Evolutionary conservation across 2,888 invertebrate species (phyloP).

Genomic region (Eurytoma californica): DNA sequence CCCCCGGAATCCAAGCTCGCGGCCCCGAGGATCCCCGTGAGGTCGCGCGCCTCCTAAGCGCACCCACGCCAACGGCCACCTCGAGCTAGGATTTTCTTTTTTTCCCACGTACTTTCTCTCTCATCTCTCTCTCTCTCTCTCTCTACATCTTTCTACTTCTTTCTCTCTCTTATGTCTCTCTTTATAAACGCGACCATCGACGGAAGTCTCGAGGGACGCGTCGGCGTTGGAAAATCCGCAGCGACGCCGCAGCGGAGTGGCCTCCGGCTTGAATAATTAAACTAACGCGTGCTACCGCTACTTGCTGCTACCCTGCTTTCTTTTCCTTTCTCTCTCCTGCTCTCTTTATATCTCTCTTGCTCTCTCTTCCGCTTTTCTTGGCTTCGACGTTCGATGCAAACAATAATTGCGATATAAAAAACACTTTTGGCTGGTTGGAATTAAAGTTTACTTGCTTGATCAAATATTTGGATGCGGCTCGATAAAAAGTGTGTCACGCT

Average conservation of each 20-base stretch:
- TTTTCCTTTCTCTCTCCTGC: background rate
- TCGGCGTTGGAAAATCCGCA: background rate
- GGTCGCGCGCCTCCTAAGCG: background rate
- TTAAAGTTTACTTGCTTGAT: too few relatives aligned
- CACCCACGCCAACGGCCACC: background rate
- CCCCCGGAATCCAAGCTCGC: background rate
- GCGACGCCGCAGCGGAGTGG: background rate
- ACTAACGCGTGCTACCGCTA: background rate
- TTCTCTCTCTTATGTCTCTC: background rate
- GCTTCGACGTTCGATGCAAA: too few relatives aligned
- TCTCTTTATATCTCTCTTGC: background rate
- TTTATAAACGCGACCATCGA: conserved; percentile 10
- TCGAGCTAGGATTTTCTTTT: background rate
- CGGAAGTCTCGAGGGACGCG: background rate
- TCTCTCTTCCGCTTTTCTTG: background rate
- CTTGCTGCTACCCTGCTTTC: background rate
- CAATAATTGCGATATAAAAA: too few relatives aligned
- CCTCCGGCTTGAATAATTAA: background rate
- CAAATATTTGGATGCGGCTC: too few relatives aligned
- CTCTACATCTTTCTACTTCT: background rate
- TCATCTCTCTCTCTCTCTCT: background rate
- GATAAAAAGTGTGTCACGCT: too few relatives aligned
- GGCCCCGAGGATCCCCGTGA: background rate
- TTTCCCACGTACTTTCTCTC: background rate
- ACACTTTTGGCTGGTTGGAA: too few relatives aligned